Conservation (phyloP, 1,140 invertebrate species). For the Frieseomelitta varia region DNA sequence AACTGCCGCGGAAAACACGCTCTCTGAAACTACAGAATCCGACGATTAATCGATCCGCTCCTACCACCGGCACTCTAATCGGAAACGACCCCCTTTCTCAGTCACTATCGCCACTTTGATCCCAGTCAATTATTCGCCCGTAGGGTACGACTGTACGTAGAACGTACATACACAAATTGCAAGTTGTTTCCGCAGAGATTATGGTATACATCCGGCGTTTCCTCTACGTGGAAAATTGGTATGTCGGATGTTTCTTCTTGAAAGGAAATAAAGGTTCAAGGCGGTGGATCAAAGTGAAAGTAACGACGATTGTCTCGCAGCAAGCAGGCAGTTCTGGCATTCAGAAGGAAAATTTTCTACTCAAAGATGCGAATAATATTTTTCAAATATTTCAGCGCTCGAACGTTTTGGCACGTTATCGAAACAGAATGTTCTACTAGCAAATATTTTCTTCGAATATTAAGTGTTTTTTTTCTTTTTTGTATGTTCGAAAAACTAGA, state of each 20-base stretch:
- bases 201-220: neutral
- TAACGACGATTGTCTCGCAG: neutral
- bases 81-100: neutral
- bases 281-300: neutral
- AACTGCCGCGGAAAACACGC: conserved; percentile 84
- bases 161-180: neutral
- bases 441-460: too few relatives aligned
- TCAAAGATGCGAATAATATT: too few relatives aligned
- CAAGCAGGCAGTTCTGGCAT: too few relatives aligned
- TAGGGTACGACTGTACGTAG: neutral
- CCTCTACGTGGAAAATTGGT: neutral
- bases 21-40: conserved; percentile 84
- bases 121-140: neutral
- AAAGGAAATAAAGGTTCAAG: neutral
- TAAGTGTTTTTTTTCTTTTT: too few relatives aligned
- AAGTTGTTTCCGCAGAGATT: too few relatives aligned
- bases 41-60: conserved; percentile 59
- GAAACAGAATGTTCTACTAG: too few relatives aligned
- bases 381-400: too few relatives aligned
- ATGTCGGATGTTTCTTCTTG: neutral
- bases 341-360: too few relatives aligned
- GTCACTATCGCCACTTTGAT: conserved; percentile 6
- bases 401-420: too few relatives aligned
- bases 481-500: too few relatives aligned
- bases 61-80: conserved; percentile 11